These are phyloP conservation scores for Eurois occulta DNA, from an alignment of 2,888 invertebrate species.

Conservation along the genomic window DNA sequence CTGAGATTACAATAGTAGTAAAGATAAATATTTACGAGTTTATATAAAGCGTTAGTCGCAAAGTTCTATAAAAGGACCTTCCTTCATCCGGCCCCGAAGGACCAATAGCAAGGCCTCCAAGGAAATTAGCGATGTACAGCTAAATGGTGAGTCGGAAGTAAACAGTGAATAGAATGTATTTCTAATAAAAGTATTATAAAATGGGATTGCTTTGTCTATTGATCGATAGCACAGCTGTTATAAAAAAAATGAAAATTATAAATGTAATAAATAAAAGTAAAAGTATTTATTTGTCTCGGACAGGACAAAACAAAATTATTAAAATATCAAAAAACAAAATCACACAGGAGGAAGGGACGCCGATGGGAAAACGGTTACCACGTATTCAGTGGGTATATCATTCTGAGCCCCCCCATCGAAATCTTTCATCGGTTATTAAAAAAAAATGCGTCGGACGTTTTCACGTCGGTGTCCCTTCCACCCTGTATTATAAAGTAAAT, in stretches of 20 bases:
- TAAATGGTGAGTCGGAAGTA: constrained; percentile 44
- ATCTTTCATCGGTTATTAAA: too few species aligned
- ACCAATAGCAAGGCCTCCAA: constrained; percentile 50
- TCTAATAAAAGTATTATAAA: background rate
- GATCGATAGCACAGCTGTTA: background rate
- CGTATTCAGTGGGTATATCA: too few species aligned
- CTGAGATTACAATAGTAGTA: constrained; percentile 36
- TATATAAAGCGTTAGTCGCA: constrained; percentile 25
- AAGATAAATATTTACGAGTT: constrained; percentile 40
- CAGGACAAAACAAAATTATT: too few species aligned
- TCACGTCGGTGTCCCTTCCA: too few species aligned
- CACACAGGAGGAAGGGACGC: too few species aligned
- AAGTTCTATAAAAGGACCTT: constrained; percentile 32
- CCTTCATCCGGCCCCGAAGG: constrained; percentile 48
- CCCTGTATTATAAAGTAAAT: too few species aligned
- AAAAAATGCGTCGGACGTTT: too few species aligned
- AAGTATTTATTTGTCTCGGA: too few species aligned
- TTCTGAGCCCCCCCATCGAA: too few species aligned
- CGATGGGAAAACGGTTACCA: too few species aligned
- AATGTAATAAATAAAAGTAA: too few species aligned
- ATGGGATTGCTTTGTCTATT: background rate
- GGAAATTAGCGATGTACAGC: constrained; percentile 48
- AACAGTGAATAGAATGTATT: constrained; percentile 34
- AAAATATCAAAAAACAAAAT: too few species aligned
- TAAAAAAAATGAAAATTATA: background rate